These are phyloP conservation scores for Xestia xanthographa DNA, from an alignment of 2,888 invertebrate genomes.

Conservation along the genomic window DNA sequence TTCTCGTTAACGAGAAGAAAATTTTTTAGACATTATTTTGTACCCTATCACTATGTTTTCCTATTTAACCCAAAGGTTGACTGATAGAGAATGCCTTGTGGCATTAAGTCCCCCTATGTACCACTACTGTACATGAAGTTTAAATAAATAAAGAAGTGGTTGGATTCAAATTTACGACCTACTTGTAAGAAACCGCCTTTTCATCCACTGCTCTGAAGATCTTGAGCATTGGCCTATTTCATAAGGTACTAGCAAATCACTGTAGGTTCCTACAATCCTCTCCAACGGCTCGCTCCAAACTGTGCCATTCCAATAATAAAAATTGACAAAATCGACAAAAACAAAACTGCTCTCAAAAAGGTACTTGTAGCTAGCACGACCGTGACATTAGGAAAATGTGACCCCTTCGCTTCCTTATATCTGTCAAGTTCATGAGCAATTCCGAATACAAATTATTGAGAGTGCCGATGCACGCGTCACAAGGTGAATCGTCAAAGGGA, in stretches of 20 bases:
- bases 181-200: neutral
- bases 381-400: neutral
- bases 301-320: neutral
- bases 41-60: too few species aligned
- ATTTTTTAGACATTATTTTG: too few species aligned
- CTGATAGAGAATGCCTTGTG: too few species aligned
- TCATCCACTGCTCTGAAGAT: neutral
- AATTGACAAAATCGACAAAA: neutral
- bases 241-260: neutral
- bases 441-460: neutral
- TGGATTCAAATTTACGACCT: neutral
- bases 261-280: neutral
- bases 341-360: neutral
- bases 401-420: neutral
- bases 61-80: too few species aligned
- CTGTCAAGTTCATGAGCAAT: neutral
- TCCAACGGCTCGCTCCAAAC: neutral
- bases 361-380: neutral
- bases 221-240: neutral
- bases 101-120: too few species aligned
- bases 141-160: too few species aligned
- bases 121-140: too few species aligned
- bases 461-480: neutral
- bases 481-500: neutral
- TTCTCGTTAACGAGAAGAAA: too few species aligned